Evolutionary conservation across 2,113 vertebrate genomes (phyloP), one percentile per base, ranked within the genome.

Genomic region (Theristicus caerulescens): DNA sequence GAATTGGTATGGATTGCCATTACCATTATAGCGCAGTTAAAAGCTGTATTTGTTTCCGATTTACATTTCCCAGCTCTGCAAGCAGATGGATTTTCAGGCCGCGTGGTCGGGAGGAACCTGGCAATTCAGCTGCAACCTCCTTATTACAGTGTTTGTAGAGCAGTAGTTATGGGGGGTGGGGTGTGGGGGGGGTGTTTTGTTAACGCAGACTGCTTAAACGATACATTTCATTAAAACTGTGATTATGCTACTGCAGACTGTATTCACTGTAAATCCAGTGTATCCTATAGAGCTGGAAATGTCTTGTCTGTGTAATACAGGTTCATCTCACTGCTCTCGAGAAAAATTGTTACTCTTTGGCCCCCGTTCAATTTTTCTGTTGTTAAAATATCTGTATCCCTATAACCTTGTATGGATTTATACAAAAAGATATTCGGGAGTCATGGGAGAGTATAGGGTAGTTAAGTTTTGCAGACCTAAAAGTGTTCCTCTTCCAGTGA

Each of bases 1-100:
- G 98, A 98, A 98, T 89, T 94, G 95, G 78, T 96, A 98, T 98
- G 96, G 98, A 98, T 98, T 97, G 98, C 98, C 97, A 95, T 97
- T 98, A 96, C 95, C 93, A 89, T 86, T 95, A 91, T 83, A 97
- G 98, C 40, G 38, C 92, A 57, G 61, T 95, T 97, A 96, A 95
- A 96, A 98, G 97, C 97, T 97, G 90, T 74, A 95, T 95, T 96
- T 94, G 91, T 96, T 87, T 95, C 98, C 96, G 80, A 97, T 98
- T 97, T 97, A 93, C 95, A 89, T 96, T 93, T 97, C 90, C 62
- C 84, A 88, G 94, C 91, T 76, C 73, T 66, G 54, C 81, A 85
- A 95, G 87, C 94, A 97, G 96, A 97, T 95, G 95, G 93, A 82
- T 82, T 96, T 93, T 91, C 78, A 85, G 86, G 89, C 86, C 76